Evolutionary conservation across 2,888 invertebrate genomes (phyloP).

Genomic region (Idaea aversata): DNA sequence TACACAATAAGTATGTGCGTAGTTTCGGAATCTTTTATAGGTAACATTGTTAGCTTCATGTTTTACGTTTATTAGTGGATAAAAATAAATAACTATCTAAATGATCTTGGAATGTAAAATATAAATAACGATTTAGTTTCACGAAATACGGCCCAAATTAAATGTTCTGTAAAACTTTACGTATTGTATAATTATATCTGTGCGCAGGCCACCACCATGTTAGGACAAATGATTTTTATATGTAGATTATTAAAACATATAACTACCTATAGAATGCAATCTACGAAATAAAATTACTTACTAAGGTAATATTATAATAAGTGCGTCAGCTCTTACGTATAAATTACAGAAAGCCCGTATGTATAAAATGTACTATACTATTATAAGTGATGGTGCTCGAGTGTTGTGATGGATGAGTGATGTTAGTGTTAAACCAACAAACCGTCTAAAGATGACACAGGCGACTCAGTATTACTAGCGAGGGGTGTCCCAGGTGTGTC

Average conservation of each 20-base stretch:
- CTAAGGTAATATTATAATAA: not conserved
- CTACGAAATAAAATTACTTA: not conserved
- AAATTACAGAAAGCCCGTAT: not conserved
- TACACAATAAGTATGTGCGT: not conserved
- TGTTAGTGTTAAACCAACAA: slow-evolving; percentile 56
- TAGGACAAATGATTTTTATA: not conserved
- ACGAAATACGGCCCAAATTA: not conserved
- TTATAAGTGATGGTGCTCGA: not conserved
- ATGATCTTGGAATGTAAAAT: not conserved
- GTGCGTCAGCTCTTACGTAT: not conserved
- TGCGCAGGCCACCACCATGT: not conserved
- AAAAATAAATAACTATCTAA: not conserved
- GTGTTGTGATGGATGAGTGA: slow-evolving; percentile 19
- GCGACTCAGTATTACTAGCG: slow-evolving; percentile 72
- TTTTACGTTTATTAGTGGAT: not conserved
- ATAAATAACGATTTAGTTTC: not conserved
- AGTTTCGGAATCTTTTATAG: not conserved
- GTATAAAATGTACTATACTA: not conserved
- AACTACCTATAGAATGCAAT: not conserved
- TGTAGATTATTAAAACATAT: too few relatives aligned
- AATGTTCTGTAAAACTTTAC: not conserved
- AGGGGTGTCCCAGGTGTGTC: slow-evolving; percentile 49
- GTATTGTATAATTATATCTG: not conserved
- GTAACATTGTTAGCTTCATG: not conserved
- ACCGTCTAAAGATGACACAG: slow-evolving; percentile 73